phyloP scores from a whole-genome alignment of 2,888 invertebrate genomes.

The Cantharis lateralis region DNA sequence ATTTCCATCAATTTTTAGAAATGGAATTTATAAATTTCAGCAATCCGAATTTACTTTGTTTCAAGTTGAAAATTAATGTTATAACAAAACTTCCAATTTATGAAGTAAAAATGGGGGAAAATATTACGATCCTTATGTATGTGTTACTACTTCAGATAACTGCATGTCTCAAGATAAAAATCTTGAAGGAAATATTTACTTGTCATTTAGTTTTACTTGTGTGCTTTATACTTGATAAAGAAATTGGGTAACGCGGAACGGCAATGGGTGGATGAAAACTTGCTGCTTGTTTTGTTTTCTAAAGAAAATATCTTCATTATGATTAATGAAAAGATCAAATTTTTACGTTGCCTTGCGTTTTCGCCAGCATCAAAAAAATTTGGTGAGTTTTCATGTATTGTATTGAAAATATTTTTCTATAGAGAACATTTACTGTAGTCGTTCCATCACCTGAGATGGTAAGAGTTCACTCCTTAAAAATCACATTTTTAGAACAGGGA shows the following conservation, averaged over 20 bases:
- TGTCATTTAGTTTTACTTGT: neutral
- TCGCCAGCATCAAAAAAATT: neutral
- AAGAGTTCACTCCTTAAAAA: no score
- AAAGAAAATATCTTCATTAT: neutral
- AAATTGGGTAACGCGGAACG: neutral
- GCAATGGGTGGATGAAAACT: neutral
- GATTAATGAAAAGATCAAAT: neutral
- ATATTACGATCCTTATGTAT: neutral
- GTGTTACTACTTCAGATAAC: neutral
- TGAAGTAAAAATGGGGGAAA: neutral
- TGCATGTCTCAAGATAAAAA: neutral
- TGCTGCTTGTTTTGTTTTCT: neutral
- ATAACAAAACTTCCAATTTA: neutral
- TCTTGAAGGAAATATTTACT: neutral
- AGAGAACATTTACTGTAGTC: neutral
- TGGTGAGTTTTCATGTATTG: neutral
- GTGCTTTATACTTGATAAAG: neutral
- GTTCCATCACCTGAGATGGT: no score
- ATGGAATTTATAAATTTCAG: neutral
- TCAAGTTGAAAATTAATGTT: neutral
- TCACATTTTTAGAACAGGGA: no score
- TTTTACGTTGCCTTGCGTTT: neutral
- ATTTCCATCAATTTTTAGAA: neutral
- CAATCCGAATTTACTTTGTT: neutral
- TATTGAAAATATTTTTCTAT: neutral